These are phyloP conservation scores for Emmelina monodactyla DNA, from an alignment of 2,888 invertebrate species.

Conservation along the genomic window DNA sequence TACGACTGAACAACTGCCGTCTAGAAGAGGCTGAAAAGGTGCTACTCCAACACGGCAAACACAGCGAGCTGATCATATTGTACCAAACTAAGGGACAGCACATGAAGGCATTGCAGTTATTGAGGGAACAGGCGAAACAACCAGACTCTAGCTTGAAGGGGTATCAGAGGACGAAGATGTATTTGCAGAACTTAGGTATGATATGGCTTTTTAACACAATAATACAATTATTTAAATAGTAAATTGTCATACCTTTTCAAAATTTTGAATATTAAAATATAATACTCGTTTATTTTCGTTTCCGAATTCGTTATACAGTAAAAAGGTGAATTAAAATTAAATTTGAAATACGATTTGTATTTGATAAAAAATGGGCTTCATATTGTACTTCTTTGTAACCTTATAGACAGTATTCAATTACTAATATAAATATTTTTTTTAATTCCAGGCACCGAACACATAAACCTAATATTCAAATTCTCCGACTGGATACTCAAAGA, in stretches of 20 bases:
- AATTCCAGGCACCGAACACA: conserved; percentile 72
- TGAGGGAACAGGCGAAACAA: conserved; percentile 78
- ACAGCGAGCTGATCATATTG: conserved; percentile 91
- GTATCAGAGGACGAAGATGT: conserved; percentile 84
- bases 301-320: too few species aligned
- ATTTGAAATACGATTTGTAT: too few species aligned
- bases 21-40: conserved; percentile 93
- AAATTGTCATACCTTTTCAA: too few species aligned
- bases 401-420: too few species aligned
- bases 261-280: too few species aligned
- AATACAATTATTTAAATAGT: too few species aligned
- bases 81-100: conserved; percentile 96
- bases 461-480: conserved; percentile 92
- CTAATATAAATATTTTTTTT: neutral
- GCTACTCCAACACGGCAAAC: conserved; percentile 85
- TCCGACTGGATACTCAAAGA: conserved; percentile 90
- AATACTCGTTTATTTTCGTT: too few species aligned
- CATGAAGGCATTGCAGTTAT: conserved; percentile 86
- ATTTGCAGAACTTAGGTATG: conserved; percentile 87
- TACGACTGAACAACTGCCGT: conserved; percentile 92
- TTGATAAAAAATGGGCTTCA: too few species aligned
- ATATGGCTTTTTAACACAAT: too few species aligned
- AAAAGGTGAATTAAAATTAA: too few species aligned
- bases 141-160: conserved; percentile 81
- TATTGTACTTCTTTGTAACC: too few species aligned